These are phyloP conservation scores for Chanos chanos DNA, from an alignment of 2,797 vertebrate species.

Conservation along the genomic window DNA sequence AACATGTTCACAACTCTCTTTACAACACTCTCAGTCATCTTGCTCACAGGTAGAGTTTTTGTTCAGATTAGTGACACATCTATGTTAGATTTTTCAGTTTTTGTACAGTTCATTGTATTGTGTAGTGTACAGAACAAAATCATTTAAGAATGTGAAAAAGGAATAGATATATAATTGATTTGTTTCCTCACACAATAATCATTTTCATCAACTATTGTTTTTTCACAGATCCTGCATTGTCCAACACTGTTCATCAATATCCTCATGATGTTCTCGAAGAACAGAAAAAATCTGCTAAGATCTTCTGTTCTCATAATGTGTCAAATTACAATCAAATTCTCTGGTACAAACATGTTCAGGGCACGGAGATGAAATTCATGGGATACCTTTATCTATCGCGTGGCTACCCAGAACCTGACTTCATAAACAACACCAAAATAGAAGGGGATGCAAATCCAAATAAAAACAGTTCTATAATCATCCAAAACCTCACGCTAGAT, in stretches of 20 bases:
- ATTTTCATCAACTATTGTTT: no score
- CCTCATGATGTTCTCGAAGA: conserved; percentile 16
- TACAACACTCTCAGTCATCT: no score
- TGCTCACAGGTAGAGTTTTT: no score
- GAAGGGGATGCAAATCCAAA: conserved; percentile 12
- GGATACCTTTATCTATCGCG: background rate
- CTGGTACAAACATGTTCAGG: conserved; percentile 28
- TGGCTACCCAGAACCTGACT: background rate
- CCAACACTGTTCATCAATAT: conserved; percentile 43
- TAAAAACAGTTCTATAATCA: background rate
- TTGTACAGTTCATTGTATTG: no score
- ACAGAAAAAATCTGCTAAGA: background rate
- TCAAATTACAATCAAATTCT: background rate
- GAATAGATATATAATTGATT: no score
- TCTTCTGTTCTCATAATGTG: conserved; percentile 21
- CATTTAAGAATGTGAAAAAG: no score
- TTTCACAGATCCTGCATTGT: conserved; percentile 37
- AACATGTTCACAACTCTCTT: no score
- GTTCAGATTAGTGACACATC: no score
- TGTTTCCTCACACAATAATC: no score
- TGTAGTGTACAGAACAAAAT: no score
- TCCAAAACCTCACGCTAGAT: background rate
- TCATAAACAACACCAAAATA: background rate
- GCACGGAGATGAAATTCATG: conserved; percentile 8
- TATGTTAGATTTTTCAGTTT: no score